Base-by-base conservation (phyloP, 2,797 vertebrate species). In the Epinephelus malabaricus region DNA sequence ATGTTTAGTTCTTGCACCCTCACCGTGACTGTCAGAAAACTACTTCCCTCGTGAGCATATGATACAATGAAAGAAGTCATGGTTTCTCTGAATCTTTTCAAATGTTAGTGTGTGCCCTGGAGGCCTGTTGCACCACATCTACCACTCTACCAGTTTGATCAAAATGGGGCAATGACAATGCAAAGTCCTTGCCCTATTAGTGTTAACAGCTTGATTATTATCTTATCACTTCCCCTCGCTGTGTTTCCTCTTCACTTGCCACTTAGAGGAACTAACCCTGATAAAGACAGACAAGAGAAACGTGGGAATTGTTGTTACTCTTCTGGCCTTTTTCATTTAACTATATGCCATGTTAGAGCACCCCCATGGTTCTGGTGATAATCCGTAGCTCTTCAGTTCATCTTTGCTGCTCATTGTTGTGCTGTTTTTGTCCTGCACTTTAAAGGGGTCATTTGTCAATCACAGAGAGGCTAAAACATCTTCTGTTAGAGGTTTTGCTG, bases 131-230 rank as follows among this genome's bases (percentile, higher is more conserved):
- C 5, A 50, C 19, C 46, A 60, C 5, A 6, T 59, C 34, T n/a
- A 19, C 3, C 43, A 12, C 9, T 30, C 27, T 34, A 34, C 34
- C 34, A 34, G 8, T 51, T 72, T 50, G 2, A 23, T 47, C 21
- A 0, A 2, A 65, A 30, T 23, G 13, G 0, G 58, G 49, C n/a
- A 46, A 64, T 85, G 84, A 84, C 62, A 27, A 51, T 51, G 78
- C 76, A 80, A 59, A 72, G 66, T 19, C 2, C 0, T 15, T 10
- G 2, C 60, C 12, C 6, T 72, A 73, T 88, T 84, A 43, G 56
- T 53, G 71, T 68, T 58, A 81, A 58, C 82, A 84, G 73, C 69
- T 78, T n/a, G 69, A 78, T 77, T 55, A 38, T 19, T 63, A 76
- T 79, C 78, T 66, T 25, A 60, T 68, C 45, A 25, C 73, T 78